Evolutionary conservation across 2,888 invertebrate genomes (phyloP).

Genomic region (Tipula lateralis): DNA sequence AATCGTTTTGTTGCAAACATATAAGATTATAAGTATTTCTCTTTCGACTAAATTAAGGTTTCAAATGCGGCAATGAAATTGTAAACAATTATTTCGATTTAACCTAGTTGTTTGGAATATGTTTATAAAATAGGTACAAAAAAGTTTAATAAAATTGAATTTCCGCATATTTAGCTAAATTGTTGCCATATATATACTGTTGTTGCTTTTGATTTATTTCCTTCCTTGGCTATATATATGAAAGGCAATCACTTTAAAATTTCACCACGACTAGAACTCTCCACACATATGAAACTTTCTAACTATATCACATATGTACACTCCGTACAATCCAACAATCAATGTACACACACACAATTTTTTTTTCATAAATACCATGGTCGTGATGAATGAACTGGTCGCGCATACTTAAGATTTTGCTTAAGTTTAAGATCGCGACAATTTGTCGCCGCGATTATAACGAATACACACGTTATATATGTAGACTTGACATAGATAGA

Average conservation of each 20-base stretch:
- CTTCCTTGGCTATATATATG: not conserved
- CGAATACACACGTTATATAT: not conserved
- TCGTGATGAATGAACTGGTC: not conserved
- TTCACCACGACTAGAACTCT: not conserved
- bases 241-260: not conserved
- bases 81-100: not conserved
- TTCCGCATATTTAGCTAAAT: constrained; percentile 7
- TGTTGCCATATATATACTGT: not conserved
- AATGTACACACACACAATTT: not conserved
- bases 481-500: constrained; percentile 13
- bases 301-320: not conserved
- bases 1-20: not conserved
- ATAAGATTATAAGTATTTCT: not conserved
- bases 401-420: not conserved
- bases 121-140: not conserved
- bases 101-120: not conserved
- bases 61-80: not conserved
- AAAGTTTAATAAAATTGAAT: not conserved
- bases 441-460: not conserved
- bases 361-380: not conserved
- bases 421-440: constrained; percentile 1
- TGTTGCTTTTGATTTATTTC: not conserved
- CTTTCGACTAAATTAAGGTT: not conserved
- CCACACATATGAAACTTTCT: not conserved
- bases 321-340: not conserved